phyloP scores from a whole-genome alignment of 2,888 invertebrate species.

The Brachyptera risi region DNA sequence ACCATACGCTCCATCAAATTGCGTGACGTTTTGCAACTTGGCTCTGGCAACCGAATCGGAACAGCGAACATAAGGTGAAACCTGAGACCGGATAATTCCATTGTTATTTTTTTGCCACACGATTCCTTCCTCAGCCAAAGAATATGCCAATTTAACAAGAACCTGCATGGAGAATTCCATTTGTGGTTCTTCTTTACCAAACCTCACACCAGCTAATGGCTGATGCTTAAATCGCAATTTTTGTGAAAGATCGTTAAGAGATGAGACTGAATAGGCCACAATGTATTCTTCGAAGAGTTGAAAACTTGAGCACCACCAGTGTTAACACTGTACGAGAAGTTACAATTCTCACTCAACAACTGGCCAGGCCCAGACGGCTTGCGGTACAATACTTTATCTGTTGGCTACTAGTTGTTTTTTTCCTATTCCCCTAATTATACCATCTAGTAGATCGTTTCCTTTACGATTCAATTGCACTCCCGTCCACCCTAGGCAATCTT shows the following conservation, averaged over 20 bases:
- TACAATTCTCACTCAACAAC: no score
- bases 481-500: no score
- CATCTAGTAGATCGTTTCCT: no score
- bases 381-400: background rate
- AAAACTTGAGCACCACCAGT: background rate
- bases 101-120: background rate
- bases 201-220: background rate
- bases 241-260: background rate
- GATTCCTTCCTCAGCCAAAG: background rate
- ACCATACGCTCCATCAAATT: background rate
- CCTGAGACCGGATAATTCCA: background rate
- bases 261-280: background rate
- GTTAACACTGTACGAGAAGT: background rate
- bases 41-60: no score
- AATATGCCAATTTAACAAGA: background rate
- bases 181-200: background rate
- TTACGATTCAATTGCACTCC: no score
- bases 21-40: background rate
- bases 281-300: background rate
- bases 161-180: no score
- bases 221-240: background rate
- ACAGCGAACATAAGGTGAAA: background rate
- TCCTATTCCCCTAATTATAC: no score
- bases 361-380: no score
- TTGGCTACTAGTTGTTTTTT: no score